Base-by-base conservation (phyloP, 2,797 vertebrate genomes). In the Gymnopithys bicolor region DNA sequence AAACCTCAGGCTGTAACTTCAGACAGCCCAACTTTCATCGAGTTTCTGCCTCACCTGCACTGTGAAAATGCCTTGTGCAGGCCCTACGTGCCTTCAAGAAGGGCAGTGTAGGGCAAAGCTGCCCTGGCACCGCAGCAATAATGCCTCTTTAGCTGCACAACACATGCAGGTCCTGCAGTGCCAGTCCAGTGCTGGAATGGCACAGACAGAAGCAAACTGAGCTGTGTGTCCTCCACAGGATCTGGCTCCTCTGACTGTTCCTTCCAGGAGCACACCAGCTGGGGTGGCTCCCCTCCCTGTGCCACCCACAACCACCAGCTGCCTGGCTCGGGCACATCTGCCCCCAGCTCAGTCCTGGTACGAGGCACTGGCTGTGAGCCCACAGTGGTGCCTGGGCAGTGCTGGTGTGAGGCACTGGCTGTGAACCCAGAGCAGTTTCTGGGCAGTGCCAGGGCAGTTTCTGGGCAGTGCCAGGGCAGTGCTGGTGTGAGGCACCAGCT, bases 281-380 rank as follows among this genome's bases (percentile, higher is more conserved):
- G 45, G 60, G 52, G 19, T 14, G 39, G 55, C 21, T 86, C 35
- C 66, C 55, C 33, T 66, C 19, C 4, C 32, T 55, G 46, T 39
- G 23, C 18, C 0, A 63, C 45, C 1, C 30, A 79, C 28, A 22
- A 15, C 41, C 41, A 41, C 41, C 41, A 1, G 37, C 59, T 41
- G 32, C 12, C 30, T 55, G 19, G 43, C 13, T 39, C 4, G 4
- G 87, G 49, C 43, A 52, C 45, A 16, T 64, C 27, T 35, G 58
- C 8, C 58, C 35, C 35, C 35, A 39, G 27, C 15, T 16, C 25
- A 27, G 35, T 19, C 25, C 58, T 39, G 56, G 18, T 18, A 35
- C 11, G 56, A 35, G 33, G n/a, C 43, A 45, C 45, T 11, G 23
- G 41, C 41, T 17, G 41, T 16, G 41, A 41, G 15, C 6, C 41